Evolutionary conservation across 2,797 vertebrate species (phyloP).

Genomic region (Mionectes olivaceus): DNA sequence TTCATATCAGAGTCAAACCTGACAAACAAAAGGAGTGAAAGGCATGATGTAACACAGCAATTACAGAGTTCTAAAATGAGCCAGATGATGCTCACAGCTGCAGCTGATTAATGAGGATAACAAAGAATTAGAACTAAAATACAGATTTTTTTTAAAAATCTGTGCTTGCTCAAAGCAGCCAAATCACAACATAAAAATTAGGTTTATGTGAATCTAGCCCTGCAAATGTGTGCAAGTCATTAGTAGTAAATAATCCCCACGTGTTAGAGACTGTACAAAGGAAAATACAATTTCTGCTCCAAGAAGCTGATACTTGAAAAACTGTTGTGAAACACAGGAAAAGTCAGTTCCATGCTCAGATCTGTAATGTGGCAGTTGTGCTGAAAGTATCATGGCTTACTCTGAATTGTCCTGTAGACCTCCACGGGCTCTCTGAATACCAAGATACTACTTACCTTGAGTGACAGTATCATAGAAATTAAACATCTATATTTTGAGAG

Average conservation of each 20-base stretch:
- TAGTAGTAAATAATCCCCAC: not conserved
- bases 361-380: not conserved
- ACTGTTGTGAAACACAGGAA: not conserved
- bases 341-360: not conserved
- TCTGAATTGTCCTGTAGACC: not conserved
- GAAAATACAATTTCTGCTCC: not conserved
- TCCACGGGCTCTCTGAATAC: not conserved
- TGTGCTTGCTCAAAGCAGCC: conserved; percentile 19
- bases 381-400: not conserved
- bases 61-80: conserved; percentile 16
- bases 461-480: not conserved
- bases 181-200: not conserved
- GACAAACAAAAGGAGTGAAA: conserved; percentile 15
- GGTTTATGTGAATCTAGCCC: not conserved
- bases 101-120: conserved; percentile 18
- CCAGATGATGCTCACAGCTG: conserved; percentile 19
- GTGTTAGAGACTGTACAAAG: not conserved
- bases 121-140: conserved; percentile 4
- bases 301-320: not conserved
- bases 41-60: not conserved
- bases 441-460: not conserved
- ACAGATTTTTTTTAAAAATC: not conserved
- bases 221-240: not conserved
- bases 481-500: not conserved
- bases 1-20: not conserved